Evolutionary conservation across 2,888 invertebrate genomes (phyloP).

Genomic region (Aproaerema taeniolella): DNA sequence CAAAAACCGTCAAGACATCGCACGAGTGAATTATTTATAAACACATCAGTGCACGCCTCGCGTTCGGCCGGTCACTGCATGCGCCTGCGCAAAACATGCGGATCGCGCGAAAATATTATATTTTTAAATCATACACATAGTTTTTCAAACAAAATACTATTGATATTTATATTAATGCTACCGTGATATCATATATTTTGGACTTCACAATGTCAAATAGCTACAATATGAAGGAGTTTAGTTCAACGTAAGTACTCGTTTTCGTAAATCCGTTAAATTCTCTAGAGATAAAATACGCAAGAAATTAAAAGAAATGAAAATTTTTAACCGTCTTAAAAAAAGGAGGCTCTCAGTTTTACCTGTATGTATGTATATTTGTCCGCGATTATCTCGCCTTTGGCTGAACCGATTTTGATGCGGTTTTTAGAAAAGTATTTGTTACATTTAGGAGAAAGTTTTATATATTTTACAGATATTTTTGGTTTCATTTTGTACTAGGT

Average conservation of each 20-base stretch:
- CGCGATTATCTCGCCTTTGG: too few species aligned
- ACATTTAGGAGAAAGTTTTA: too few species aligned
- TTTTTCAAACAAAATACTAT: conserved; percentile 12
- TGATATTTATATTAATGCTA: conserved; percentile 9
- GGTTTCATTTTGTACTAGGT: too few species aligned
- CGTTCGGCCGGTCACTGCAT: conserved; percentile 37
- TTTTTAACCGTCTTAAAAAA: too few species aligned
- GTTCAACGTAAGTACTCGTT: conserved; percentile 60
- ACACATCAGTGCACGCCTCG: conserved; percentile 32
- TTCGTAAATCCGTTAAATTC: too few species aligned
- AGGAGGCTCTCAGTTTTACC: too few species aligned
- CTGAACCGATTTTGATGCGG: too few species aligned
- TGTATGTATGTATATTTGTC: too few species aligned
- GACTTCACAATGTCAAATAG: conserved; percentile 52
- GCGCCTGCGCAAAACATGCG: conserved; percentile 43
- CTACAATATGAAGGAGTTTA: conserved; percentile 69
- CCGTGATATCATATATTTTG: conserved; percentile 6
- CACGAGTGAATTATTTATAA: conserved; percentile 35
- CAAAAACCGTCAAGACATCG: conserved; percentile 23
- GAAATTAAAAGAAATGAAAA: too few species aligned
- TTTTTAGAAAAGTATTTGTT: too few species aligned
- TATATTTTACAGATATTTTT: too few species aligned
- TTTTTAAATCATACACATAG: conserved; percentile 28
- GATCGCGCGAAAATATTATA: conserved; percentile 30
- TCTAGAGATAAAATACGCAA: too few species aligned